Evolutionary conservation across 2,113 vertebrate genomes (phyloP).

Genomic region (Phocoena phocoena): DNA sequence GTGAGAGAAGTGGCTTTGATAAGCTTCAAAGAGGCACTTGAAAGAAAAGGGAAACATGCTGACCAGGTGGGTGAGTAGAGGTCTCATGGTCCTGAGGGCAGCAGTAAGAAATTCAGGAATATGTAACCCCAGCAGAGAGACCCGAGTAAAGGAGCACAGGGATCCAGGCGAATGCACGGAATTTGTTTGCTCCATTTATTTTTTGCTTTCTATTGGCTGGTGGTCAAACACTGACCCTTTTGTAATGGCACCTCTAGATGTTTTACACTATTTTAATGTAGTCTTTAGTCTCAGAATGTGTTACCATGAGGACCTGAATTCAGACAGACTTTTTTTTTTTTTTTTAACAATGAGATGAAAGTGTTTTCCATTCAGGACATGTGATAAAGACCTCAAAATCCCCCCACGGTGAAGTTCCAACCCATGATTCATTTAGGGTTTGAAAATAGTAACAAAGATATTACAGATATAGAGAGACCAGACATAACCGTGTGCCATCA

Average conservation of each 20-base stretch:
- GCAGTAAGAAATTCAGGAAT: background rate
- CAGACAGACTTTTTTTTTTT: conserved; percentile 28
- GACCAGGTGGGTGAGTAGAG: background rate
- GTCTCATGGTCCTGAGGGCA: background rate
- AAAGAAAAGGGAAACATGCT: background rate
- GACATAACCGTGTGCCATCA: background rate
- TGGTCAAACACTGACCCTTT: conserved; percentile 13
- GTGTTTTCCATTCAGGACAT: conserved; percentile 3
- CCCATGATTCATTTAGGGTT: conserved; percentile 26
- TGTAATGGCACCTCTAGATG: background rate
- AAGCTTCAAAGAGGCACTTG: conserved; percentile 46
- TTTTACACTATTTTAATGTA: background rate
- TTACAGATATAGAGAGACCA: background rate
- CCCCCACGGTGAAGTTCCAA: conserved; percentile 43
- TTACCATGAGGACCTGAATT: conserved; percentile 65
- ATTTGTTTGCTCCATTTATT: background rate
- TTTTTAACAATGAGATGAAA: conserved; percentile 64
- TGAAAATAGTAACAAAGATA: conserved; percentile 45
- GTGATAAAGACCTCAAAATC: conserved; percentile 49
- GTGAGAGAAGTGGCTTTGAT: conserved; percentile 41
- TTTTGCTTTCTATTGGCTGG: background rate
- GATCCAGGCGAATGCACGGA: background rate
- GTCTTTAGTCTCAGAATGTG: conserved; percentile 46
- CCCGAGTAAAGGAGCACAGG: background rate
- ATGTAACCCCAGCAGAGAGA: conserved; percentile 21